Conservation (phyloP, 2,797 vertebrate genomes). For the Sebastes wilsoni region DNA sequence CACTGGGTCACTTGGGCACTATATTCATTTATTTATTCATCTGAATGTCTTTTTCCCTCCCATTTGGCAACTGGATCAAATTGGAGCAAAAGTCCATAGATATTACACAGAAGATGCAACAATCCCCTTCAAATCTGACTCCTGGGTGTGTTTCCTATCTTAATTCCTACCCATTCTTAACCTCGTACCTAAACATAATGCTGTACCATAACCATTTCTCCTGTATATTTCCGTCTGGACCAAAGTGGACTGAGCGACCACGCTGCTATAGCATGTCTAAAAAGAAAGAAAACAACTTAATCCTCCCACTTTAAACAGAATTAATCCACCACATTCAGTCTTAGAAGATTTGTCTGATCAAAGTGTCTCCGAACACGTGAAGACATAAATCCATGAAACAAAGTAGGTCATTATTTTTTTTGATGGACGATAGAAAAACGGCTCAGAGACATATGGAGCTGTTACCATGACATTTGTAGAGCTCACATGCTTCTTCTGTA, state of each 20-base stretch:
- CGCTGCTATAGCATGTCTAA: background rate
- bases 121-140: background rate
- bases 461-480: background rate
- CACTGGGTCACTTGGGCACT: background rate
- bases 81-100: slow-evolving; percentile 34
- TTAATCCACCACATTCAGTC: slow-evolving; percentile 44
- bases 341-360: slow-evolving; percentile 63
- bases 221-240: background rate
- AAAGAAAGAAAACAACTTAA: slow-evolving; percentile 32
- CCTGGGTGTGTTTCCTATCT: background rate
- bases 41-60: background rate
- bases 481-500: background rate
- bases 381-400: slow-evolving; percentile 45
- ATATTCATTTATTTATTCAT: slow-evolving; percentile 39
- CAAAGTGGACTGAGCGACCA: background rate
- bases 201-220: background rate
- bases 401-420: slow-evolving; percentile 11
- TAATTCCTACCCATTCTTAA: background rate
- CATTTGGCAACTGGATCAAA: slow-evolving; percentile 22
- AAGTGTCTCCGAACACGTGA: slow-evolving; percentile 41
- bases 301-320: slow-evolving; percentile 39
- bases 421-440: background rate
- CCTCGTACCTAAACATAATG: background rate
- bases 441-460: background rate
- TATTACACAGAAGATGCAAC: slow-evolving; percentile 33